Evolutionary conservation across 2,888 invertebrate species (phyloP).

Genomic region (Rugalucina vietnamica): DNA sequence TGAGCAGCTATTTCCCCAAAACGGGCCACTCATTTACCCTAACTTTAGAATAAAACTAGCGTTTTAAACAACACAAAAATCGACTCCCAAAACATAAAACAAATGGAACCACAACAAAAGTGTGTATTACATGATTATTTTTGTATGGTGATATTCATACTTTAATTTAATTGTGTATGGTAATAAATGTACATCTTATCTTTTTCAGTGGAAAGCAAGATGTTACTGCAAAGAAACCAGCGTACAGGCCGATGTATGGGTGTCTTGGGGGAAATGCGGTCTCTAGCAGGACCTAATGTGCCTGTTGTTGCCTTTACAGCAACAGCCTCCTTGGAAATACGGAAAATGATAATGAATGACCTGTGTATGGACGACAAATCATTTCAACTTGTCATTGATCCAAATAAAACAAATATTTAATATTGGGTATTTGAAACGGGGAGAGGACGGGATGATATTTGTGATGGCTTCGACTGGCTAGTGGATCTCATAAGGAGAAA

Average conservation of each 20-base stretch:
- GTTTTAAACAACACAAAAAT: too few relatives aligned
- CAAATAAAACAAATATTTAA: conserved; percentile 33
- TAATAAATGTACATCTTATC: too few relatives aligned
- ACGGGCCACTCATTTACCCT: too few relatives aligned
- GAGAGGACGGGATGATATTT: neutral
- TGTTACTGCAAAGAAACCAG: neutral
- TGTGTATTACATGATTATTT: too few relatives aligned
- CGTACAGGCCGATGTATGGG: conserved; percentile 41
- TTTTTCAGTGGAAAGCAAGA: conserved; percentile 16
- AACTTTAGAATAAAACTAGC: too few relatives aligned
- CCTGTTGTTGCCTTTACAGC: conserved; percentile 51
- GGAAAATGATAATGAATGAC: conserved; percentile 9
- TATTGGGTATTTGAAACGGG: conserved; percentile 16
- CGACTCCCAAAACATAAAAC: too few relatives aligned
- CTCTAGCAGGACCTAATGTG: conserved; percentile 21
- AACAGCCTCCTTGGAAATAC: conserved; percentile 28
- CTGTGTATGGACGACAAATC: neutral
- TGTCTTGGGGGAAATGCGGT: conserved; percentile 33
- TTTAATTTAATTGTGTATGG: too few relatives aligned
- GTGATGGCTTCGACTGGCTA: conserved; percentile 20
- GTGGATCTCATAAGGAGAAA: neutral
- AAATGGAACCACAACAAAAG: too few relatives aligned
- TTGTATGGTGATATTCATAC: too few relatives aligned
- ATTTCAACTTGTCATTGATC: neutral
- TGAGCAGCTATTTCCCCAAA: too few relatives aligned